Base-by-base conservation (phyloP, 37 sponge, comb jelly and placozoan species). In the Axinella damicornis region DNA sequence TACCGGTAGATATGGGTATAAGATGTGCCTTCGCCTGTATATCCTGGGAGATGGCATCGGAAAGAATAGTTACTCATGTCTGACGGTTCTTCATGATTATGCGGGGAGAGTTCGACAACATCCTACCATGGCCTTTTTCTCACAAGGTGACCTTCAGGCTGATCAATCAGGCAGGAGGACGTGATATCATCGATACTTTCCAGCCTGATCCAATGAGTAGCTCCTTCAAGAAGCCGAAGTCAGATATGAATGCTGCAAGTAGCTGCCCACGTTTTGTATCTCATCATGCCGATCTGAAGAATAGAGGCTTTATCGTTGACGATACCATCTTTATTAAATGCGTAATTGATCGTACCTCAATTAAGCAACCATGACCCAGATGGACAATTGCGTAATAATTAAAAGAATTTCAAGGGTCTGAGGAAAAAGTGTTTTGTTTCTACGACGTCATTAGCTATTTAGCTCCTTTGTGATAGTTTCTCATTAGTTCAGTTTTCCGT, bases 21-120 rank as follows among this genome's bases (percentile, higher is more conserved):
- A 94, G 78, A 88, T 94, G 88, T 94, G 94, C 64, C 81, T 91
- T 21, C 77, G 91, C 22, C 77, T 94, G 62, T 94, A 94, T 85
- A 89, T 89, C 57, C 40, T 76, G 31, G 94, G 94, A 18, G 94
- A 94, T 74, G 94, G 94, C 12, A 84, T 87, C 46, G 94, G 94
- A 13, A 94, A 87, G 73, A 72, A 78, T 2, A 79, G 77, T 18
- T 85, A 94, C 73, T n/a, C n/a, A n/a, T n/a, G n/a, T n/a, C n/a
- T n/a, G n/a, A 9, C 67, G 90, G 46, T 94, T 94, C 76, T 78
- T 94, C 33, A 88, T 91, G 14, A 35, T 94, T 24, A 90, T 94
- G 91, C 78, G 61, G 33, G 92, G 94, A 77, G 94, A 94, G 85
- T 94, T 83, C 83, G 94, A 94, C 69, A 86, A 84, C 46, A 84